Evolutionary conservation across 2,113 vertebrate genomes (phyloP).

Genomic region (cattle (Bos taurus)): ARS-UCD2.0 NC_037335.1:26677501-26678000

Average conservation of each 20-base stretch:
- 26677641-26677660: neutral
- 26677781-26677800: neutral
- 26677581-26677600: neutral
- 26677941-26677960: neutral
- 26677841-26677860: neutral
- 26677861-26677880: neutral
- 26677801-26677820: neutral
- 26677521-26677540: neutral
- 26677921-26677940: neutral
- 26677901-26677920: neutral
- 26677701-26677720: neutral
- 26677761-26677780: neutral
- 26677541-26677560: neutral
- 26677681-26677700: neutral
- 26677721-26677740: neutral
- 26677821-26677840: neutral
- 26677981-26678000: neutral
- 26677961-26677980: neutral
- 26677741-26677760: neutral
- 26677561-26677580: neutral
- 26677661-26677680: neutral
- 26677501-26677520: neutral
- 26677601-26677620: fast-evolving
- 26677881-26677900: neutral
- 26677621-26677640: neutral